These are phyloP conservation scores for Pipra filicauda DNA, from an alignment of 2,113 vertebrate species.

Conservation along the genomic window DNA sequence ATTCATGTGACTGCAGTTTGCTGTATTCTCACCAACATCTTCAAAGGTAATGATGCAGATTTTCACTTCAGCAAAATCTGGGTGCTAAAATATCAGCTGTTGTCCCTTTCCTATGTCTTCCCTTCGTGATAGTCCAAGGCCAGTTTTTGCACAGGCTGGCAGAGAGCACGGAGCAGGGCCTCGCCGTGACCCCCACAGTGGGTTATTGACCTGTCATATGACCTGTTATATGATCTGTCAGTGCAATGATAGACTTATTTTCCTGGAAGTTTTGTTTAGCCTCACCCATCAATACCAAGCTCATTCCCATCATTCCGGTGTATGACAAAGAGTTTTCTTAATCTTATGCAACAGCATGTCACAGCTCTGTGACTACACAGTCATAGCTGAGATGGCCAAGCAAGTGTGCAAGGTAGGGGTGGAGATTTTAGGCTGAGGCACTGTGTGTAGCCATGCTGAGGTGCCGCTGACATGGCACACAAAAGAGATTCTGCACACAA, in stretches of 20 bases:
- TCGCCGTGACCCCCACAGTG: neutral
- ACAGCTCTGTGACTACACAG: neutral
- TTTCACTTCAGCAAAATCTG: neutral
- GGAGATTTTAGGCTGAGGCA: neutral
- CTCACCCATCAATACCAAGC: neutral
- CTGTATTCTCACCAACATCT: neutral
- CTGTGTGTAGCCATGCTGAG: neutral
- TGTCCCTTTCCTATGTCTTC: neutral
- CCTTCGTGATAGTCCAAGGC: neutral
- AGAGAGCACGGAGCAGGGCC: neutral
- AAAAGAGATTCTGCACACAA: neutral
- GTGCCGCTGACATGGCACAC: neutral
- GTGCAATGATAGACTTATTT: neutral
- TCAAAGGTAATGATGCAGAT: neutral
- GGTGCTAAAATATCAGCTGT: neutral
- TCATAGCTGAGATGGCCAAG: neutral
- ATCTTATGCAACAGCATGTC: neutral
- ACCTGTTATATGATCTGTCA: neutral
- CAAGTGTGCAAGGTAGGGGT: accelerated
- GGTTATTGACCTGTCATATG: neutral
- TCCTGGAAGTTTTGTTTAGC: neutral
- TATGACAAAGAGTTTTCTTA: neutral
- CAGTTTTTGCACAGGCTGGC: neutral
- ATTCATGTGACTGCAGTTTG: neutral
- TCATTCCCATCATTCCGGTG: neutral